Conservation (phyloP, 2,113 vertebrate species). For the Bettongia penicillata region DNA sequence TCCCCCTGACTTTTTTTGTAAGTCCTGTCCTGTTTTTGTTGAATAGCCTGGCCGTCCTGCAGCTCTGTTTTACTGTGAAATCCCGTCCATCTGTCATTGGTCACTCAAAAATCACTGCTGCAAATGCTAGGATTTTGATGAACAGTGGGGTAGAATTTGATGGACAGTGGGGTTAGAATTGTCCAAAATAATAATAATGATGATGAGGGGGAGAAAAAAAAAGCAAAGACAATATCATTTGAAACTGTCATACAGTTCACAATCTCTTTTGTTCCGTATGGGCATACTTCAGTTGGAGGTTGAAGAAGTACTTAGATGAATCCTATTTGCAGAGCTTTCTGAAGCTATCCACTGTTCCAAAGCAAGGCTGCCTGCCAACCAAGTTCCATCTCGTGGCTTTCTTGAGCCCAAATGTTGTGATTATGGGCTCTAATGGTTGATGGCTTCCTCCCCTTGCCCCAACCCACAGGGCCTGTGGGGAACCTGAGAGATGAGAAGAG, state of each 20-base stretch:
- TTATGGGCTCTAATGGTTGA: not conserved
- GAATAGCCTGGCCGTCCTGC: constrained; percentile 59
- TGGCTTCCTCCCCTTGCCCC: not conserved
- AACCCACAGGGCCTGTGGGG: not conserved
- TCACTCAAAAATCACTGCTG: constrained; percentile 60
- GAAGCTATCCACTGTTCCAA: no score
- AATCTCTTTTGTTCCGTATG: constrained; percentile 65
- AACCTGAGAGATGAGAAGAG: not conserved
- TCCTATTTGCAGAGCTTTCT: not conserved
- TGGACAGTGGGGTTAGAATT: not conserved
- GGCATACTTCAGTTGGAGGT: not conserved
- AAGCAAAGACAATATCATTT: constrained; percentile 79
- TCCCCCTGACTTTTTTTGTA: constrained; percentile 30
- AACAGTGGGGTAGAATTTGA: constrained; percentile 76
- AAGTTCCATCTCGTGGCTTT: not conserved
- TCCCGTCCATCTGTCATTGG: constrained; percentile 75
- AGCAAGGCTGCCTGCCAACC: not conserved
- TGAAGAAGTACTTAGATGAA: not conserved
- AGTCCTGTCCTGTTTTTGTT: constrained; percentile 48
- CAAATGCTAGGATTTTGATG: constrained; percentile 70
- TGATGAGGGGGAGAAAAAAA: not conserved
- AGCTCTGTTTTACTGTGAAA: constrained; percentile 84
- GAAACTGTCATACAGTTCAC: constrained; percentile 73
- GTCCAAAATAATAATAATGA: constrained; percentile 1
- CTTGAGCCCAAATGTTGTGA: not conserved